Base-by-base conservation (phyloP, 2,113 vertebrate species). In the Ovis canadensis region DNA sequence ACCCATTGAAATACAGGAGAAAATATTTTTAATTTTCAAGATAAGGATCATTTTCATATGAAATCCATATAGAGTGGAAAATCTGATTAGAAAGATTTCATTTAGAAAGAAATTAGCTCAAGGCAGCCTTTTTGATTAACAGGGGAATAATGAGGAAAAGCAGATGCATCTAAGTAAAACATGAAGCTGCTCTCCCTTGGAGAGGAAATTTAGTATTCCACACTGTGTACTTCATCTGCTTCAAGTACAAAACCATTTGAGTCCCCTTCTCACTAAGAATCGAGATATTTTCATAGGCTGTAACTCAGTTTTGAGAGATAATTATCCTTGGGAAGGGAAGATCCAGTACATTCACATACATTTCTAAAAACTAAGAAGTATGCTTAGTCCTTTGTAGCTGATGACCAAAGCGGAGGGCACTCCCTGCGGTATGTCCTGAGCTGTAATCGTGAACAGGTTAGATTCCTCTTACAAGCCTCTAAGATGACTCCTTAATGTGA, bases 91-190 rank as follows among this genome's bases (percentile, higher is more conserved):
- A 96, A 92, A 50, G 94, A 94, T 95, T 94, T 54, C 96, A 90
- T 96, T 96, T 82, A 77, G 93, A 98, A 98, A 97, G 86, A 52
- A 97, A 87, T 90, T 84, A 59, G 48, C 96, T 98, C 88, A 48
- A 97, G 82, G 60, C 96, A 83, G 10, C 1, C 64, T 97, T 98
- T 98, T 60, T 92, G 82, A 86, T 74, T n/a, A 98, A 23, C 33
- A 77, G 60, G 77, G 6, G 40, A 67, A 93, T 92, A 77, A 97
- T 88, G 52, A 55, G 80, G 83, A 95, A 86, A 98, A 97, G 36
- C 48, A 95, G 94, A 97, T 82, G 97, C 88, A 91, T 95, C 45
- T 48, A 27, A 94, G 60, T 94, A 94, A 90, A 96, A 95, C 82
- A 57, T 31, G 33, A 36, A 95, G 71, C 86, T 96, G 10, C 88